phyloP scores from a whole-genome alignment of 2,113 vertebrate species.

The Emydocephalus ijimae region DNA sequence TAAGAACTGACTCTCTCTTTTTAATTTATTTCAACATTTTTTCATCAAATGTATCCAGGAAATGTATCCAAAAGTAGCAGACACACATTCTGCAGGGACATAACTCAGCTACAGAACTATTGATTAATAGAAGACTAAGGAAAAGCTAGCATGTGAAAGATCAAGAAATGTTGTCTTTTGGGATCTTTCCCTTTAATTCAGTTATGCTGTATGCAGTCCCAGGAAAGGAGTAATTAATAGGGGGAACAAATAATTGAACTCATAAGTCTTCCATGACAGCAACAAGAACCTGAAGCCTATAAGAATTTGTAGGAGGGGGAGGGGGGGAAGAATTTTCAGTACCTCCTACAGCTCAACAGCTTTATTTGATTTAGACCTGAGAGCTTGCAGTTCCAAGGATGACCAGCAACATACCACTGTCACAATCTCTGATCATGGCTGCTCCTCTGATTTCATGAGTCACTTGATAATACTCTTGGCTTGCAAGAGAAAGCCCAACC shows the following conservation, averaged over 20 bases:
- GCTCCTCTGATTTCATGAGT: neutral
- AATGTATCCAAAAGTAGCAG: neutral
- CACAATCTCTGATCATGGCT: neutral
- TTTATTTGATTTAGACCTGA: neutral
- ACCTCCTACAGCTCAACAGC: neutral
- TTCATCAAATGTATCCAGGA: slow-evolving; percentile 17
- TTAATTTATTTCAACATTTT: neutral
- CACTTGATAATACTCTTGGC: neutral
- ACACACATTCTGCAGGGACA: neutral
- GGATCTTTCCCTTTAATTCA: slow-evolving; percentile 23
- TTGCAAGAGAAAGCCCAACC: neutral
- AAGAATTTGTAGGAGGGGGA: neutral
- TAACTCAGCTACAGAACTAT: neutral
- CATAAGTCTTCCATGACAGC: neutral
- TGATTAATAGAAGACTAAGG: slow-evolving; percentile 2
- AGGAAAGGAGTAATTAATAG: slow-evolving; percentile 9
- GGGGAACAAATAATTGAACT: neutral
- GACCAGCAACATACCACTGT: neutral
- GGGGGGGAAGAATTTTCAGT: neutral
- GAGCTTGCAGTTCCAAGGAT: neutral
- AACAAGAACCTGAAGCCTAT: slow-evolving; percentile 2
- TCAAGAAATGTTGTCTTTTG: neutral
- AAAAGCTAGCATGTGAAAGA: neutral
- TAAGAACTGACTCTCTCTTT: slow-evolving; percentile 11
- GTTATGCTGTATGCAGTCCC: neutral